A percentile compares a stretch with the other conserved stretches of the same genome.
Conservation (phyloP, 2,888 invertebrate species). For the Pasiphila rectangulata region DNA sequence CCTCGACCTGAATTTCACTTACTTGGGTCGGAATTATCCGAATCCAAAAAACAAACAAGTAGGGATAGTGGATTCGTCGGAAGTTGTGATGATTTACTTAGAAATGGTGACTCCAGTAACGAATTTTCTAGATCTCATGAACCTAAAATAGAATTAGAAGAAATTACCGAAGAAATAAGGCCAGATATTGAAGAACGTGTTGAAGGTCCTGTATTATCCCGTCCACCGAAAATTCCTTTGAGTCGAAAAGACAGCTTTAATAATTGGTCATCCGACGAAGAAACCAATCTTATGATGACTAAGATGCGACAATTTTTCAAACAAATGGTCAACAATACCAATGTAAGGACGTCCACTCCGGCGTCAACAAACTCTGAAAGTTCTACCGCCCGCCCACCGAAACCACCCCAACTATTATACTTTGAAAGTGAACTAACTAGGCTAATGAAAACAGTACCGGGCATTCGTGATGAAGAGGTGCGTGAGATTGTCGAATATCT, state of each 20-base stretch:
- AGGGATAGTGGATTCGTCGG: conserved; percentile 94
- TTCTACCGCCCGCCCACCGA: conserved; percentile 79
- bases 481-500: conserved; percentile 95
- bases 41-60: conserved; percentile 89
- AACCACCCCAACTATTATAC: conserved; percentile 92
- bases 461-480: conserved; percentile 93
- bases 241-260: conserved; percentile 94
- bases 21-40: conserved; percentile 79
- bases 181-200: conserved; percentile 75
- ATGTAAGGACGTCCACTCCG: conserved; percentile 78
- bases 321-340: conserved; percentile 89
- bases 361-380: conserved; percentile 81
- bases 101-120: conserved; percentile 81
- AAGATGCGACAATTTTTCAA: conserved; percentile 96
- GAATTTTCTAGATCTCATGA: conserved; percentile 77
- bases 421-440: conserved; percentile 94
- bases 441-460: conserved; percentile 95
- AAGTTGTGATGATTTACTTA: conserved; percentile 91
- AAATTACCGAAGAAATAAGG: conserved; percentile 82
- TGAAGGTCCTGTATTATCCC: conserved; percentile 76
- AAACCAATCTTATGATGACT: conserved; percentile 96
- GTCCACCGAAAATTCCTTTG: conserved; percentile 79
- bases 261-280: conserved; percentile 96
- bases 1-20: conserved; percentile 84
- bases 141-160: conserved; percentile 79